Conservation (phyloP, 2,888 invertebrate species). For the Hoplodrina blanda region DNA sequence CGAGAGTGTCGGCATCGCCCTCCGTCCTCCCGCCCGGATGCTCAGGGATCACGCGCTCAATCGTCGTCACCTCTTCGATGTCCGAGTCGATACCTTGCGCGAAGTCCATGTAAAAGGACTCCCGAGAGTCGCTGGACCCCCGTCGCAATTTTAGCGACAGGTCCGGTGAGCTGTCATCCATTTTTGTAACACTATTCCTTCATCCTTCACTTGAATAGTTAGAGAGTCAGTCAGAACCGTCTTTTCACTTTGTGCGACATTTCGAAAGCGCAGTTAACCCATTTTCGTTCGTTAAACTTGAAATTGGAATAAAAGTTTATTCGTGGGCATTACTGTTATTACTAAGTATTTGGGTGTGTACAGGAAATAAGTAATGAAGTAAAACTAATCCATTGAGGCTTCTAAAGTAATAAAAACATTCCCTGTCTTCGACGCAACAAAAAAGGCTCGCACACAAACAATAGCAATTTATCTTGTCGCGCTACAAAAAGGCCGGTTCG, state of each 20-base stretch:
- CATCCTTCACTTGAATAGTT: constrained; percentile 58
- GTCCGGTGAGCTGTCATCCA: constrained; percentile 96
- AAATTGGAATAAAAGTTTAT: constrained; percentile 38
- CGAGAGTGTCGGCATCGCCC: constrained; percentile 87
- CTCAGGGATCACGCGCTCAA: constrained; percentile 90
- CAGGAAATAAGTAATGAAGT: constrained; percentile 24
- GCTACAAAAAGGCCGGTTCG: constrained; percentile 79
- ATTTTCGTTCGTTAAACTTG: constrained; percentile 61
- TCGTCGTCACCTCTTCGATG: constrained; percentile 95
- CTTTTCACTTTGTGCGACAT: constrained; percentile 76
- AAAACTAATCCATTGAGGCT: constrained; percentile 32
- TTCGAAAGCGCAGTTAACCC: constrained; percentile 66
- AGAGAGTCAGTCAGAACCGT: constrained; percentile 60
- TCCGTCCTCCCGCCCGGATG: constrained; percentile 85
- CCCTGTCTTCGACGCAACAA: constrained; percentile 66
- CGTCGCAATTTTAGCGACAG: constrained; percentile 95
- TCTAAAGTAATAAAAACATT: constrained; percentile 61
- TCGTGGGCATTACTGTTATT: constrained; percentile 52
- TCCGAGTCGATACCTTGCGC: constrained; percentile 97
- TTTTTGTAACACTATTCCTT: constrained; percentile 71
- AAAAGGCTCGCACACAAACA: constrained; percentile 76
- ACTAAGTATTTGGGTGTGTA: constrained; percentile 1
- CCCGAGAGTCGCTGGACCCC: constrained; percentile 96
- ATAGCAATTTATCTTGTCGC: constrained; percentile 82
- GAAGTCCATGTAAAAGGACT: constrained; percentile 97